Conservation (phyloP, 1,140 invertebrate species). For the Ips typographus region DNA sequence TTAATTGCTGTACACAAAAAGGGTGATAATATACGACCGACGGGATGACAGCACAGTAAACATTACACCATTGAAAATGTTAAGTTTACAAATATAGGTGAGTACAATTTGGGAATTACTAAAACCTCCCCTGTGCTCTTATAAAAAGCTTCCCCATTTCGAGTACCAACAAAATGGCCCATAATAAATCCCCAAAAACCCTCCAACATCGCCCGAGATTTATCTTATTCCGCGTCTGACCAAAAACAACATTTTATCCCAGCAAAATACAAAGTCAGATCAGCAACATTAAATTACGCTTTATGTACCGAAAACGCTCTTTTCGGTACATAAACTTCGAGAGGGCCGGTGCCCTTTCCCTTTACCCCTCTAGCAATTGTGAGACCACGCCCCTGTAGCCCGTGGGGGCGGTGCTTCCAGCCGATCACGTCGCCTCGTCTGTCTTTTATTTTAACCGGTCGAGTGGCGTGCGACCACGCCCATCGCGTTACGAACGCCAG, state of each 20-base stretch:
- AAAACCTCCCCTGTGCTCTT: too few relatives aligned
- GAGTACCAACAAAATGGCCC: neutral
- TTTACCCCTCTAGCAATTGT: neutral
- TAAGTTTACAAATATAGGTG: too few relatives aligned
- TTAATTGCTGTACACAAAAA: too few relatives aligned
- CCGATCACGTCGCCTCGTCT: neutral
- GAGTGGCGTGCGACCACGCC: slow-evolving; percentile 17
- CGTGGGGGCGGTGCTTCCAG: slow-evolving; percentile 6
- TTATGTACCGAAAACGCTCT: slow-evolving; percentile 29
- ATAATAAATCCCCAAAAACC: too few relatives aligned
- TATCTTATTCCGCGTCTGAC: slow-evolving; percentile 8
- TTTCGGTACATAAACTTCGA: slow-evolving; percentile 29
- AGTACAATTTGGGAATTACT: too few relatives aligned
- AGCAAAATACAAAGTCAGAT: slow-evolving; percentile 32
- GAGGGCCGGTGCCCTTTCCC: slow-evolving; percentile 5
- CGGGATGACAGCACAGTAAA: too few relatives aligned
- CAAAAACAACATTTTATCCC: slow-evolving; percentile 15
- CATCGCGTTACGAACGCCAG: slow-evolving; percentile 21
- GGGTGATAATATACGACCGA: too few relatives aligned
- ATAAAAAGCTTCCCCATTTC: neutral
- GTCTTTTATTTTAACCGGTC: slow-evolving; percentile 8
- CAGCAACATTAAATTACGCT: slow-evolving; percentile 27
- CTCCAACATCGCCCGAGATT: neutral
- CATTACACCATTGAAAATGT: too few relatives aligned
- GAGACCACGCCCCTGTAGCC: slow-evolving; percentile 1